A percentile compares a stretch with the other conserved stretches of the same genome.
Conservation (phyloP, 2,113 vertebrate species). For the Vimba vimba region DNA sequence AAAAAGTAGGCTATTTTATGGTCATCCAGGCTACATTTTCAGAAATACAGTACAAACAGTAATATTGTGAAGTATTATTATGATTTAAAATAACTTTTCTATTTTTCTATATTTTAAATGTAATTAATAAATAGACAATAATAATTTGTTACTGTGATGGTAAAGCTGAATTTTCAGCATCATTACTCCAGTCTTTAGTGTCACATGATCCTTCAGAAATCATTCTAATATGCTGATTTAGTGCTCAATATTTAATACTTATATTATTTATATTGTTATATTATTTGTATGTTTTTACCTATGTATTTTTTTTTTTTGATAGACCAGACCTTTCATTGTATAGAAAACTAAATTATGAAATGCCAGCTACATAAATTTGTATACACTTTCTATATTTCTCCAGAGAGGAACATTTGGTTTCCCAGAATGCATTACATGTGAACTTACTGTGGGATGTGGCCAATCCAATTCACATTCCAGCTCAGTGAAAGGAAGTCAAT, state of each 20-base stretch:
- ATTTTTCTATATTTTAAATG: background rate
- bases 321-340: background rate
- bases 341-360: background rate
- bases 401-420: background rate
- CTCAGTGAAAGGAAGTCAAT: background rate
- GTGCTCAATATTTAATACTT: too few relatives aligned
- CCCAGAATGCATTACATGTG: background rate
- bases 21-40: too few relatives aligned
- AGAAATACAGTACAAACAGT: too few relatives aligned
- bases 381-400: background rate
- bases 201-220: background rate
- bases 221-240: background rate
- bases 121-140: background rate
- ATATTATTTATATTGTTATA: background rate
- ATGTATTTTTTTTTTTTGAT: background rate
- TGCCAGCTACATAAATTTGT: background rate
- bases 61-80: too few relatives aligned
- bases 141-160: background rate
- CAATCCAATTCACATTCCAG: background rate
- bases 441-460: background rate
- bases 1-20: too few relatives aligned
- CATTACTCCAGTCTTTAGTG: background rate
- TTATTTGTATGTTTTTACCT: background rate
- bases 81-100: background rate
- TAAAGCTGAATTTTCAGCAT: background rate